These are phyloP conservation scores for Drosophila lacicola DNA, from an alignment of 2,888 invertebrate species.

Conservation along the genomic window DNA sequence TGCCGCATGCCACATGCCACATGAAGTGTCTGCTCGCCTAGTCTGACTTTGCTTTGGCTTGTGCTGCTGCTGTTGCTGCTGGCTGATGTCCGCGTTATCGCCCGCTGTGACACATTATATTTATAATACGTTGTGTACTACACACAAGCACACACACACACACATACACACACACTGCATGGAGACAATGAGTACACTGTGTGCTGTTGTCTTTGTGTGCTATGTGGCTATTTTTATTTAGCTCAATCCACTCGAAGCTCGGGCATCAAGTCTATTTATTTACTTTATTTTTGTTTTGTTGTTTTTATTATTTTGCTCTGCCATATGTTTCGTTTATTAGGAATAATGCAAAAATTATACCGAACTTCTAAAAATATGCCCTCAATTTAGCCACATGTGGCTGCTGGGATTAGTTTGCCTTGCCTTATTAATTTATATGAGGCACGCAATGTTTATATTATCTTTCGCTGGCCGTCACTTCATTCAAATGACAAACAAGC, in stretches of 20 bases:
- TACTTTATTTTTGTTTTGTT: conserved; percentile 26
- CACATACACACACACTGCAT: conserved; percentile 15
- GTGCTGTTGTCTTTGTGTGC: conserved; percentile 34
- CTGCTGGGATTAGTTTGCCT: conserved; percentile 51
- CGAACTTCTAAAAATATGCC: conserved; percentile 65
- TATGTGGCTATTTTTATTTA: conserved; percentile 59
- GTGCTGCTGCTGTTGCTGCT: neutral
- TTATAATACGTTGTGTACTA: conserved; percentile 65
- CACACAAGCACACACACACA: conserved; percentile 19
- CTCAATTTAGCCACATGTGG: conserved; percentile 63
- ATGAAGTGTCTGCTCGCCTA: conserved; percentile 56
- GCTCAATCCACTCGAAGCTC: conserved; percentile 51
- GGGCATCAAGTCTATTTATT: conserved; percentile 46
- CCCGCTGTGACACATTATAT: conserved; percentile 79
- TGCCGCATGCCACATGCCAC: conserved; percentile 46
- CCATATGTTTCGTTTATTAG: conserved; percentile 70
- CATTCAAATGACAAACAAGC: conserved; percentile 30
- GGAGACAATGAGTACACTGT: conserved; percentile 56
- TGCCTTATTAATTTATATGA: conserved; percentile 39
- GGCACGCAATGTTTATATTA: conserved; percentile 40
- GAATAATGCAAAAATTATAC: conserved; percentile 77
- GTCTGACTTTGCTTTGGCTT: conserved; percentile 55
- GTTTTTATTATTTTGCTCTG: conserved; percentile 25
- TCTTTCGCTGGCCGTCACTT: conserved; percentile 27
- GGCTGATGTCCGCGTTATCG: conserved; percentile 68